phyloP scores from a whole-genome alignment of 2,797 vertebrate genomes.

The Rhynchotus rufescens region DNA sequence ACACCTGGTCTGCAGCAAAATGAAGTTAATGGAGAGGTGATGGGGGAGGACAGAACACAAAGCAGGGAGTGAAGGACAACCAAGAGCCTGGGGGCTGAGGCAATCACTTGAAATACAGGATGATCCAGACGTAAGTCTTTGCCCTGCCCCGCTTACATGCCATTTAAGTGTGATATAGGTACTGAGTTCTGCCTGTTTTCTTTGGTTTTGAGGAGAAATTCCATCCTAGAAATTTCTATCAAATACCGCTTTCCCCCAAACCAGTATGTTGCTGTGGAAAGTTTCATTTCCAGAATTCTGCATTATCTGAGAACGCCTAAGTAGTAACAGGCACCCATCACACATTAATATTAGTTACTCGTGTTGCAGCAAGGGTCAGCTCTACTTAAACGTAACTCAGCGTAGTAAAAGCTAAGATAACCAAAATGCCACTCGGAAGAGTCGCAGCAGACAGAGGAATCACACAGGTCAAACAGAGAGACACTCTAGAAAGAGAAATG shows the following conservation, averaged over 20 bases:
- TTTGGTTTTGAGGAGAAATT: background rate
- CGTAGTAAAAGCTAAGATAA: background rate
- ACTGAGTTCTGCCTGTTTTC: background rate
- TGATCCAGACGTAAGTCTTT: background rate
- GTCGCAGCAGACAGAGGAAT: background rate
- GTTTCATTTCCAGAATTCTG: background rate
- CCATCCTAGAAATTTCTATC: background rate
- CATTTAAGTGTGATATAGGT: rapidly evolving
- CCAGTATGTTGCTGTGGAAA: rapidly evolving
- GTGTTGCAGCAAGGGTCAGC: background rate
- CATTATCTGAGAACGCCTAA: background rate
- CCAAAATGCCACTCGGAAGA: background rate
- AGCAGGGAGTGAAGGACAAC: background rate
- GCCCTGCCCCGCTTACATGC: background rate
- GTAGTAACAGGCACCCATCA: rapidly evolving
- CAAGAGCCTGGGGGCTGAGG: background rate
- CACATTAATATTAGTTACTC: rapidly evolving
- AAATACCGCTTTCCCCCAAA: background rate
- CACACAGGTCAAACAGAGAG: background rate
- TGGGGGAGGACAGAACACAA: background rate
- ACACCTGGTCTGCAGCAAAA: background rate
- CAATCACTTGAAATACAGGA: rapidly evolving
- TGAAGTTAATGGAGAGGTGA: background rate
- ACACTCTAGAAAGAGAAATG: background rate
- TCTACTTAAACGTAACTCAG: background rate